Evolutionary conservation across 2,888 invertebrate species (phyloP).

Genomic region (Synergus japonicus): DNA sequence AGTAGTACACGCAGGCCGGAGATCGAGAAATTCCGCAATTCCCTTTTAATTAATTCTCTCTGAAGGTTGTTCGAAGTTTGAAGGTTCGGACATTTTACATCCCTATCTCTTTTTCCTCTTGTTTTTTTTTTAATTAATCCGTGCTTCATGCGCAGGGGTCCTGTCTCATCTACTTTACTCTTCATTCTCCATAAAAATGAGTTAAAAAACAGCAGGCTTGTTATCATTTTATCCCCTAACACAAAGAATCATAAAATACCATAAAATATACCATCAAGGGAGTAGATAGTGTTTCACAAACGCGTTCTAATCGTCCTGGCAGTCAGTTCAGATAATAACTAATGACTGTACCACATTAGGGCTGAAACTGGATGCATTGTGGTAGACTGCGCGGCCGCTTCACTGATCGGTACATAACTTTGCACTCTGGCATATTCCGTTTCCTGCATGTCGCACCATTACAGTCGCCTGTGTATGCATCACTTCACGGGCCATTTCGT

Average conservation of each 20-base stretch:
- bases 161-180: not conserved
- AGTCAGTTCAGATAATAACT: constrained; percentile 56
- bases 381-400: constrained; percentile 54
- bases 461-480: constrained; percentile 10
- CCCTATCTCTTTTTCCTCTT: not conserved
- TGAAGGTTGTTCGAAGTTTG: not conserved
- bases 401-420: constrained; percentile 65
- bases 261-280: not conserved
- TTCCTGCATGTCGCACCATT: constrained; percentile 45
- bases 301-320: not conserved
- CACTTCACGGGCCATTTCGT: constrained; percentile 49
- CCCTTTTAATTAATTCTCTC: constrained; percentile 32
- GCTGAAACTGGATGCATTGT: constrained; percentile 48
- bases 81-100: constrained; percentile 9
- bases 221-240: constrained; percentile 2
- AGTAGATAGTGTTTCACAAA: not conserved
- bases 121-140: constrained; percentile 40
- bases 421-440: constrained; percentile 60
- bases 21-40: not conserved
- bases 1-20: not conserved
- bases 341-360: constrained; percentile 61
- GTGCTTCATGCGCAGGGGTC: constrained; percentile 7
- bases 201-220: not conserved
- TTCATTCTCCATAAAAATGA: constrained; percentile 7
- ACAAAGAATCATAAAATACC: not conserved